Base-by-base conservation (phyloP, 2,113 vertebrate genomes). In the Mesitornis unicolor region DNA sequence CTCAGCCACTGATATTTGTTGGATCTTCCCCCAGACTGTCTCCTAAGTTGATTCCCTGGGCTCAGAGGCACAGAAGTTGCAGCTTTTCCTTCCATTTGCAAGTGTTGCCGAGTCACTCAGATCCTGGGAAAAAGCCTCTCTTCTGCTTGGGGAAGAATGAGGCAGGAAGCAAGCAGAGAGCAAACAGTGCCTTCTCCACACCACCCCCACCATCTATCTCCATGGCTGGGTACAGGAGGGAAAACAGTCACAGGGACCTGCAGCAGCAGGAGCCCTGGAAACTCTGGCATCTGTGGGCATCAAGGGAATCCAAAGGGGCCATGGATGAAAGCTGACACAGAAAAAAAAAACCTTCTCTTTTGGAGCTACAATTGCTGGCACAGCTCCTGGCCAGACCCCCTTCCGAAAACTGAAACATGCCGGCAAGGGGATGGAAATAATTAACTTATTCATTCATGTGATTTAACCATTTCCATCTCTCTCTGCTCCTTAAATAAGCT, bases 311-410 rank as follows among this genome's bases (percentile, higher is more conserved):
- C 74, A 73, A 74, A 90, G 92, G 76, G 91, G 91, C 85, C 85
- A 13, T 0, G 19, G 78, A 67, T 92, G 85, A 95, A 93, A 95
- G 87, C 93, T 33, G 75, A 90, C 85, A 93, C 80, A 87, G 82
- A 84, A 69, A 64, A 67, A 82, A 93, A 95, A 91, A 5, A 28
- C 35, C 86, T n/a, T n/a, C n/a, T n/a, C 79, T 42, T 80, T 65
- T 48, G 38, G 73, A 91, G 95, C 81, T 87, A 6, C 91, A 89
- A 45, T 64, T 57, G 89, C 89, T 96, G 93, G 94, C 89, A 80
- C 89, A 95, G 94, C 91, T 95, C 91, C 81, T 33, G 82, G 87
- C 84, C 90, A 96, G 95, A 77, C 61, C 83, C 84, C 60, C 83
- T 85, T 84, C 89, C 9, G 6, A 87, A 88, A 7, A 4, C 71